Conservation (phyloP, 2,113 vertebrate genomes). For the Datnioides undecimradiatus region DNA sequence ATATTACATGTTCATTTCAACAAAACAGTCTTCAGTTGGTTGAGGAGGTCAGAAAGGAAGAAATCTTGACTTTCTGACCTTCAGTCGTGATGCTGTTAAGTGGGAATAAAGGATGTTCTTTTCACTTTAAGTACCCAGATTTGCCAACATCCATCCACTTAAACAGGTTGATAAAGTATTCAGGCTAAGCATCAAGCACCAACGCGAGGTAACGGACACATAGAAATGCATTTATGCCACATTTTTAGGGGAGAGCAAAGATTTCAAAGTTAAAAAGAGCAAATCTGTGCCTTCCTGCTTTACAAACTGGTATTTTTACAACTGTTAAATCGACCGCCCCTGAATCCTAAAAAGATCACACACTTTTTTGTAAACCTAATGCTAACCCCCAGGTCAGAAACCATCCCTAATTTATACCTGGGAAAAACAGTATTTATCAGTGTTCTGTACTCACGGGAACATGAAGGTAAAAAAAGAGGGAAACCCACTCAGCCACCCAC, state of each 20-base stretch:
- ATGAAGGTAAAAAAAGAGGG: conserved; percentile 19
- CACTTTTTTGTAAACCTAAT: background rate
- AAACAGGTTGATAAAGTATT: background rate
- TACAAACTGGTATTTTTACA: conserved; percentile 2
- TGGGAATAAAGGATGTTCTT: conserved; percentile 13
- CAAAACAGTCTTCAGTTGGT: background rate
- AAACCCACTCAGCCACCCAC: conserved; percentile 23
- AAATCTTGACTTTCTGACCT: conserved; percentile 4
- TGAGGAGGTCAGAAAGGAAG: background rate
- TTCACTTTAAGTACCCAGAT: background rate
- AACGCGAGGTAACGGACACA: background rate
- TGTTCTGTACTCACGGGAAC: conserved; percentile 7
- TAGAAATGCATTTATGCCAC: background rate
- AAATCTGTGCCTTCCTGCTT: background rate
- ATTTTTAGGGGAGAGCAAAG: background rate
- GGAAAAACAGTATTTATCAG: conserved; percentile 7
- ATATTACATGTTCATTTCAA: conserved; percentile 15
- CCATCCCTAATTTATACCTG: background rate
- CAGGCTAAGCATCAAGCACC: background rate
- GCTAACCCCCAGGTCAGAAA: background rate
- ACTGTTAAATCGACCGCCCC: background rate
- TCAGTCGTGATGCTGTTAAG: background rate
- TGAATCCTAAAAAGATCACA: background rate
- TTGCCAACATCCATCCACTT: background rate
- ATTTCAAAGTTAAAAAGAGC: background rate